Conservation (phyloP, 2,888 invertebrate species). For the Nezara viridula region DNA sequence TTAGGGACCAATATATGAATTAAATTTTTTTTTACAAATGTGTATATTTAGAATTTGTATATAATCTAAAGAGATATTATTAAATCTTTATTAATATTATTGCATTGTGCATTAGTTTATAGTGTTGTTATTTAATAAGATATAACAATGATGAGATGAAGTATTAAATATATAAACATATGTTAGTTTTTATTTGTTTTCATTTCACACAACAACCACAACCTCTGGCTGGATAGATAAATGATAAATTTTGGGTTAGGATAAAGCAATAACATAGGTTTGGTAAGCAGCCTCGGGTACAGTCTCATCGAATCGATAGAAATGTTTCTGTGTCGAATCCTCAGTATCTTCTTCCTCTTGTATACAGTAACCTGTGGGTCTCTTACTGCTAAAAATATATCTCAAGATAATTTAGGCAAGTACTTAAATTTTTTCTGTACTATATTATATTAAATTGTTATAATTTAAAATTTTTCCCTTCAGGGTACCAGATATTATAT, state of each 20-base stretch:
- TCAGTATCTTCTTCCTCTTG: slow-evolving; percentile 40
- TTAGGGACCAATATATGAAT: slow-evolving; percentile 53
- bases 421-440: background rate
- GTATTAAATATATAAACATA: slow-evolving; percentile 53
- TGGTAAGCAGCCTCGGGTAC: slow-evolving; percentile 56
- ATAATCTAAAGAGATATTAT: slow-evolving; percentile 52
- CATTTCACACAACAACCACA: slow-evolving; percentile 1
- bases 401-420: slow-evolving; percentile 29
- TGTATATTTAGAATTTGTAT: slow-evolving; percentile 59
- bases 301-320: slow-evolving; percentile 37
- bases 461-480: background rate
- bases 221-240: background rate
- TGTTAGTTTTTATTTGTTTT: slow-evolving; percentile 34
- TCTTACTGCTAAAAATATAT: slow-evolving; percentile 26
- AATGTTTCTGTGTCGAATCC: slow-evolving; percentile 50
- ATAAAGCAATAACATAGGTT: slow-evolving; percentile 47
- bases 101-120: slow-evolving; percentile 53
- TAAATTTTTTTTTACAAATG: slow-evolving; percentile 21
- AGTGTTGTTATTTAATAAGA: slow-evolving; percentile 46
- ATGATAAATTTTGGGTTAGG: background rate
- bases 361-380: background rate
- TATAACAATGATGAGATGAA: slow-evolving; percentile 55
- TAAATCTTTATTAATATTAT: slow-evolving; percentile 49
- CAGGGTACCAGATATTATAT: no score
- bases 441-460: background rate